Percentiles rank a stretch among this genome's conserved stretches.
Conservation (phyloP, 2,888 invertebrate species). For the Xylota sylvarum region DNA sequence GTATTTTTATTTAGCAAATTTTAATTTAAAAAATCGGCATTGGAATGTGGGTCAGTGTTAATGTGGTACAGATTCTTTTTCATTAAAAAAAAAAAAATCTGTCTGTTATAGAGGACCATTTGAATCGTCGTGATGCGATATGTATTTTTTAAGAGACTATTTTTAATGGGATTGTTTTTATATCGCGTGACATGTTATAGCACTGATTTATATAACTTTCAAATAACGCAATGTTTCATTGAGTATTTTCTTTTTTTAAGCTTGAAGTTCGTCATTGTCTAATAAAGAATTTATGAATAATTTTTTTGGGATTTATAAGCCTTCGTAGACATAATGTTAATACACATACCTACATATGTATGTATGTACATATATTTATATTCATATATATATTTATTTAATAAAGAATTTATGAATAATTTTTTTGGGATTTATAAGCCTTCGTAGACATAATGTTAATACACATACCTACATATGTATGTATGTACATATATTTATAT, state of each 20-base stretch:
- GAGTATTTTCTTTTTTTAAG: conserved; percentile 17
- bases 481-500: too few relatives aligned
- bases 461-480: too few relatives aligned
- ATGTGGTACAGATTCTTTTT: conserved; percentile 21
- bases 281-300: conserved; percentile 35
- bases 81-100: conserved; percentile 6
- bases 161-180: conserved; percentile 26
- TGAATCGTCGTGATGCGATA: background rate
- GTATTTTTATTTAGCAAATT: conserved; percentile 39
- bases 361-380: too few relatives aligned
- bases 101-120: background rate
- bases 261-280: conserved; percentile 28
- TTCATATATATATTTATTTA: too few relatives aligned
- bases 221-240: conserved; percentile 2
- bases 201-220: conserved; percentile 37
- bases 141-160: conserved; percentile 26
- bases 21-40: background rate
- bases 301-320: background rate
- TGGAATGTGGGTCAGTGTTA: conserved; percentile 69
- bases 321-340: background rate
- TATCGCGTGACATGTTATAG: conserved; percentile 34
- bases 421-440: background rate
- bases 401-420: conserved; percentile 33
- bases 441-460: background rate
- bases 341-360: too few relatives aligned